Base-by-base conservation (phyloP, 1,140 invertebrate genomes). In the Leptinotarsa lineolata region DNA sequence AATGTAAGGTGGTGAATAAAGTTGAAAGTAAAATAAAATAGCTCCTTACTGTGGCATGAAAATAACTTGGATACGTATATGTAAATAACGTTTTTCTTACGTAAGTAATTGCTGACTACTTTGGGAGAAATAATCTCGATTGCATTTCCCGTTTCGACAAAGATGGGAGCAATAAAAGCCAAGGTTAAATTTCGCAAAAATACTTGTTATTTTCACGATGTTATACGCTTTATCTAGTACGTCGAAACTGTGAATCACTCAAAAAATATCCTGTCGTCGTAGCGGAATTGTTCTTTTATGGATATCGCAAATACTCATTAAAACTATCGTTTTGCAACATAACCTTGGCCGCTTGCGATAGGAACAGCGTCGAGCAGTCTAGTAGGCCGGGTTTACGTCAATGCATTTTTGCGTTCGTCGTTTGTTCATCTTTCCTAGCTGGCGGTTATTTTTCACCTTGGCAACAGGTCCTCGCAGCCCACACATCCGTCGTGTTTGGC, bases 361-460 rank as follows among this genome's bases (percentile, higher is more conserved):
- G 20, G 20, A 30, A 15, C 24, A 63, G 61, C 61, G 61, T 63
- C 61, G 20, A 30, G 61, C 61, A 63, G 61, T 63, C 61, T 63
- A 63, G 61, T 63, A 63, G 20, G 61, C 20, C 20, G 61, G 24
- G 18, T 21, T 30, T 63, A 63, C 61, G 61, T 63, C 61, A 63
- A 63, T 21, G 61, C 61, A 63, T 63, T 63, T 63, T 63, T 63
- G 13, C 61, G 24, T 54, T 54, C 48, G 48, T 54, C 48, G 24
- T 30, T 21, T 63, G 61, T 63, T 63, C 61, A 63, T 21, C 61
- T 20, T 63, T 63, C 20, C 61, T 63, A 6, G 61, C 61, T 63
- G 20, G 20, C 61, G 20, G 20, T 63, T 63, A 63, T 63, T 63
- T 63, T 63, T 63, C 61, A 63, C 61, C 21, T 63, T 63, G 61